Percentiles rank a stretch among this genome's conserved stretches.
phyloP scores from a whole-genome alignment of 2,888 invertebrate genomes.

The Trissolcus japonicus region DNA sequence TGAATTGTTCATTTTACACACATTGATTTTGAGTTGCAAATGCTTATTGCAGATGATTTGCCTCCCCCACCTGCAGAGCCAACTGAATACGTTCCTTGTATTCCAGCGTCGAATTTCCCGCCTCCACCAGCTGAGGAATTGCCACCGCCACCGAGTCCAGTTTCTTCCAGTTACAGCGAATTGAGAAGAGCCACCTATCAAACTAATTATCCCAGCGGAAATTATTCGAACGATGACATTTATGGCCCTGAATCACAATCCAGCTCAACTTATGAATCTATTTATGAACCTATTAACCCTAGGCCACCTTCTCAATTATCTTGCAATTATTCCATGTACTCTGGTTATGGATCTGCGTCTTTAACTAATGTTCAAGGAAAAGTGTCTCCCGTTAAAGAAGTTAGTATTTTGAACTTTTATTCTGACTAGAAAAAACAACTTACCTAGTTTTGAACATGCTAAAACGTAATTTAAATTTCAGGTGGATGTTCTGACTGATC shows the following conservation, averaged over 20 bases:
- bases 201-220: slow-evolving; percentile 76
- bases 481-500: slow-evolving; percentile 92
- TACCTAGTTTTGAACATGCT: neutral
- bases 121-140: slow-evolving; percentile 82
- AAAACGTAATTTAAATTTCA: slow-evolving; percentile 35
- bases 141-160: slow-evolving; percentile 91
- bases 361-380: slow-evolving; percentile 71
- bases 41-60: slow-evolving; percentile 77
- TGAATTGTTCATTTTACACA: neutral
- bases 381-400: slow-evolving; percentile 74
- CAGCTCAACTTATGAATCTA: slow-evolving; percentile 87
- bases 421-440: neutral
- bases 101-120: slow-evolving; percentile 72
- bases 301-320: slow-evolving; percentile 85
- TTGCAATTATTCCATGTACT: slow-evolving; percentile 83
- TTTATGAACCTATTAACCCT: slow-evolving; percentile 95
- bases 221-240: slow-evolving; percentile 77
- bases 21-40: neutral
- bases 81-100: slow-evolving; percentile 73
- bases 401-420: slow-evolving; percentile 45
- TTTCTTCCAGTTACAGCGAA: slow-evolving; percentile 94
- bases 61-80: slow-evolving; percentile 81
- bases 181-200: slow-evolving; percentile 86
- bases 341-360: slow-evolving; percentile 79
- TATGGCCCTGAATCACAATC: slow-evolving; percentile 86